Percentiles rank a stretch among this genome's conserved stretches.
Conservation (phyloP, 2,888 invertebrate genomes). For the Caenorhabditis plicata region DNA sequence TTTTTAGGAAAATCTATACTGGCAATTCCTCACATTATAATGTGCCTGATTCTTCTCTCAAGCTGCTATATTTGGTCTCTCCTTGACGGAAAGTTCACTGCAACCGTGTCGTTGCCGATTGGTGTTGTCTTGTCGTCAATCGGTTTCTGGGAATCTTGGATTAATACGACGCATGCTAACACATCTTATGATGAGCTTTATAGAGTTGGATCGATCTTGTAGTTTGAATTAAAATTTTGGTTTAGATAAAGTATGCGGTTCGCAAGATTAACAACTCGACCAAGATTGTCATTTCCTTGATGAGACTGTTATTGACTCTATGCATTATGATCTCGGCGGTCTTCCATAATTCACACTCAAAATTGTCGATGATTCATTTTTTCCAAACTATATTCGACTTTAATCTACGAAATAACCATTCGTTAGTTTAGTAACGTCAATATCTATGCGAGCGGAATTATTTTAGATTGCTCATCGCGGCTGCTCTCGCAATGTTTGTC, state of each 20-base stretch:
- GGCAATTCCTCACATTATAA: constrained; percentile 31
- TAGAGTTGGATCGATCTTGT: constrained; percentile 16
- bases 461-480: constrained; percentile 40
- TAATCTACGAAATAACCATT: constrained; percentile 10
- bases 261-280: constrained; percentile 53
- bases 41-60: constrained; percentile 31
- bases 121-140: constrained; percentile 49
- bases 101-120: constrained; percentile 40
- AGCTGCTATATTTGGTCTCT: constrained; percentile 39
- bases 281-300: no score
- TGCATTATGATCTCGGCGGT: constrained; percentile 13
- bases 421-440: constrained; percentile 14
- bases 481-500: constrained; percentile 37
- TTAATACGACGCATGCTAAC: constrained; percentile 47
- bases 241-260: constrained; percentile 58
- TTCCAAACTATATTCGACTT: constrained; percentile 19
- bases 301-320: not conserved
- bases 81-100: constrained; percentile 33
- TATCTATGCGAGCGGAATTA: no score
- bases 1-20: constrained; percentile 21
- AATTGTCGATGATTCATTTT: constrained; percentile 15
- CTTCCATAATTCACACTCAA: constrained; percentile 19
- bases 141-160: constrained; percentile 63
- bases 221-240: not conserved
- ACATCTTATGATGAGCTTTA: constrained; percentile 52